phyloP scores from a whole-genome alignment of 2,113 vertebrate genomes.

The Bambusicola thoracicus region DNA sequence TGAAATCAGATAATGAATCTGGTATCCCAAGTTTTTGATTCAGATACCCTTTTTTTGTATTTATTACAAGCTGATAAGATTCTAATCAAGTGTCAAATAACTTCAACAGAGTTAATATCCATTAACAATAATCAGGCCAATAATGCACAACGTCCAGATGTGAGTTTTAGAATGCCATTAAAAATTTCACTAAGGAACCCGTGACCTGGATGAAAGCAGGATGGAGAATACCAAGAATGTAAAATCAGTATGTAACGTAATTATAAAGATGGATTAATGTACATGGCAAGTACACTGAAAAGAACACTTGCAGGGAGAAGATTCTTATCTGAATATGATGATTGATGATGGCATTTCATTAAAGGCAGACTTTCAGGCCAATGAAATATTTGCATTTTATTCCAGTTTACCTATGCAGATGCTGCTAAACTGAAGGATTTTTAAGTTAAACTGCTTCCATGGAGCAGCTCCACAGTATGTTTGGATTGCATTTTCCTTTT shows the following conservation, averaged over 20 bases:
- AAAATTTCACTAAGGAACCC: not conserved
- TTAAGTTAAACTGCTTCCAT: not conserved
- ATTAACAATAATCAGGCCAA: not conserved
- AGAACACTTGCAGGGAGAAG: not conserved
- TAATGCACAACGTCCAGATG: not conserved
- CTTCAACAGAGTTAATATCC: not conserved
- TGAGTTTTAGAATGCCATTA: not conserved
- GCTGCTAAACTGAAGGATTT: not conserved
- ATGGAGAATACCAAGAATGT: not conserved
- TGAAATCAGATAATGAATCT: not conserved
- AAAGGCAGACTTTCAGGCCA: not conserved
- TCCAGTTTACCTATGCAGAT: not conserved
- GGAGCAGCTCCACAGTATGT: not conserved
- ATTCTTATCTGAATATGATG: not conserved
- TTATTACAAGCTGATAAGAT: not conserved
- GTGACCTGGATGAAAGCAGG: not conserved
- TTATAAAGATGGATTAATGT: not conserved
- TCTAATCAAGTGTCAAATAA: not conserved
- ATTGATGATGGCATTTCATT: not conserved
- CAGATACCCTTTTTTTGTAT: too few species aligned
- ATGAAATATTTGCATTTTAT: not conserved
- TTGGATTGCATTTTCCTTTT: not conserved
- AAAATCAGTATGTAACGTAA: not conserved
- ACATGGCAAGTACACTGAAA: not conserved
- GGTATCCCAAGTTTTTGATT: not conserved